Conservation (phyloP, 2,113 vertebrate genomes). For the Chaetura pelagica region DNA sequence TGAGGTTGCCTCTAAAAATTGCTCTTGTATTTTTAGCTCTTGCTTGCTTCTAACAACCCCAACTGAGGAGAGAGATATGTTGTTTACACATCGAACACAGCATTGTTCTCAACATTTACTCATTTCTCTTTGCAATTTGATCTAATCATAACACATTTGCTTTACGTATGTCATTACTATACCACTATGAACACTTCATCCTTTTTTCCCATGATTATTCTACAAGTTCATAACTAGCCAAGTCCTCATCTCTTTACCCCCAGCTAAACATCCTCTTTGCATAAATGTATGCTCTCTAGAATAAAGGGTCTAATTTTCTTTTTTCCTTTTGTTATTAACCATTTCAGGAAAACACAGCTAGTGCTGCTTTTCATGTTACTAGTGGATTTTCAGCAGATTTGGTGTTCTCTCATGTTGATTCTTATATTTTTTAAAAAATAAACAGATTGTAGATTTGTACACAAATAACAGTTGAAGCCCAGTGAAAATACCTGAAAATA, state of each 20-base stretch:
- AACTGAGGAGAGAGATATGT: neutral
- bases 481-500: conserved; percentile 55
- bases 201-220: conserved; percentile 58
- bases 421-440: neutral
- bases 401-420: neutral
- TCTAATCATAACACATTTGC: conserved; percentile 59
- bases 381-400: neutral
- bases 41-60: conserved; percentile 64
- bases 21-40: conserved; percentile 82
- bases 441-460: neutral
- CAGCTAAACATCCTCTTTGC: conserved; percentile 60
- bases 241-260: conserved; percentile 50
- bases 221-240: conserved; percentile 52
- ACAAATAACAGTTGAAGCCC: conserved; percentile 6
- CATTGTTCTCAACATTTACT: conserved; percentile 45
- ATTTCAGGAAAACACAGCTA: conserved; percentile 45
- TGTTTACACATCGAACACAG: neutral
- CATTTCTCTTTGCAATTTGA: conserved; percentile 43
- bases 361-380: neutral
- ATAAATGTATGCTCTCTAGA: conserved; percentile 57
- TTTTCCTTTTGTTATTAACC: conserved; percentile 34
- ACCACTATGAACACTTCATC: conserved; percentile 31
- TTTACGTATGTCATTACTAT: conserved; percentile 52
- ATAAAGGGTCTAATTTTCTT: conserved; percentile 62
- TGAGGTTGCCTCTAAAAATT: conserved; percentile 82